Base-by-base conservation (phyloP, 35 echinoderm and acorn worm genomes). In the Lytechinus variegatus region DNA sequence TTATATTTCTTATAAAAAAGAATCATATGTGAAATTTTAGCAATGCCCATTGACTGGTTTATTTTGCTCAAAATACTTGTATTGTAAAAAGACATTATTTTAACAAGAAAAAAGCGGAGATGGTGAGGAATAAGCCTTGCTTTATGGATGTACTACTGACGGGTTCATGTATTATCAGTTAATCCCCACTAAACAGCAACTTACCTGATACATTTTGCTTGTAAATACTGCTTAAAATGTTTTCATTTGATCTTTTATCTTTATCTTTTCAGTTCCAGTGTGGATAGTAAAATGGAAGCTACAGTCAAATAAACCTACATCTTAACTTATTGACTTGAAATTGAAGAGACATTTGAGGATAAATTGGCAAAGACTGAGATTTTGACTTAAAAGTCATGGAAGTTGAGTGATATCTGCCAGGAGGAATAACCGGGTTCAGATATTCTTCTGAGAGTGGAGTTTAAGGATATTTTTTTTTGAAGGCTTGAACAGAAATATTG, bases 201-300 rank as follows among this genome's bases (percentile, higher is more conserved):
- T 44, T 44, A 44, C 33, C 33, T 44, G 0, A 44, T 44, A 44
- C 33, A 44, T 44, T 44, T 44, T 44, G 33, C 2, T 44, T 44
- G 33, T 44, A 1, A 44, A 44, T 44, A 44, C 1, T 44, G 33
- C 33, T 44, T 44, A 44, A 1, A 10, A 19, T 90, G 88, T 44
- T 57, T 89, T n/a, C 29, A 90, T 44, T 90, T 44, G 9, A 10
- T 12, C 11, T 52, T 89, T 33, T 89, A 11, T 90, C 52, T 54
- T 33, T 90, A 13, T 51, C 53, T 27, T 54, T 55, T 0, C 54
- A 93, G 92, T 10, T 93, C 92, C 1, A 93, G 92, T 93, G 53
- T 27, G 9, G 92, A 93, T 44, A 93, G 92, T 57, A 93, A 93
- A 56, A 53, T 54, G 6, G 92, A 93, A 27, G 92, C 92, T 27